Evolutionary conservation across 2,797 vertebrate genomes (phyloP), one percentile per base, ranked within the genome.

Genomic region (Molothrus ater): DNA sequence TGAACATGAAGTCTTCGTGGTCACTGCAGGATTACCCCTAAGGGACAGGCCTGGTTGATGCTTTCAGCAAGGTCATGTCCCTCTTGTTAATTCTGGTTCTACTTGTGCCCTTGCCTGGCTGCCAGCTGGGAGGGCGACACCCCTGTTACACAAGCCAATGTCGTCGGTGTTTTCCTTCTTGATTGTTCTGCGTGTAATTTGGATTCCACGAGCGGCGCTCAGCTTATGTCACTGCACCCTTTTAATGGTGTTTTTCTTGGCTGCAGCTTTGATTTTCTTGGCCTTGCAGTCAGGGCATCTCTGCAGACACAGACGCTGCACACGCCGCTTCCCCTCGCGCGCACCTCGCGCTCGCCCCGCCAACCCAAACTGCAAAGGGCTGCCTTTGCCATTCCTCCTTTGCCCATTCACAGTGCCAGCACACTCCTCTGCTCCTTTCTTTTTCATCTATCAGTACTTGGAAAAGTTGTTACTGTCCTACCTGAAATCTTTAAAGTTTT

Each of bases 171-270:
- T 96, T 90, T 95, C 83, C 85, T 92, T 66, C 83, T 87, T 70
- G 78, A 80, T 96, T 92, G 83, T 88, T 92, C 86, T 84, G 80
- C 3, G 0, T 79, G 73, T 38, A 75, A 73, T 73, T 86, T 73
- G 34, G 71, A 53, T 65, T 66, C 87, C 86, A 76, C 56, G 7
- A 86, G 88, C 76, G 20, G 92, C 70, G 6, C 69, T 66, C 59
- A 26, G 61, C 45, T 88, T 43, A 92, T 92, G 95, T 92, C 95
- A 93, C 17, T 38, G 92, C 92, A 73, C 65, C 56, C 14, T 19
- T 87, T 64, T 60, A 82, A 70, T 6, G 2, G 36, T 88, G 96
- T 95, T 95, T 95, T 88, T 73, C 90, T 96, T 96, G 95, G 94
- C 94, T 53, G 70, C 29, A 25, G 47, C 68, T 79, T 56, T 93